Evolutionary conservation across 2,888 invertebrate species (phyloP), one percentile per base, ranked within the genome.

Genomic region (Caenorhabditis drosophilae): DNA sequence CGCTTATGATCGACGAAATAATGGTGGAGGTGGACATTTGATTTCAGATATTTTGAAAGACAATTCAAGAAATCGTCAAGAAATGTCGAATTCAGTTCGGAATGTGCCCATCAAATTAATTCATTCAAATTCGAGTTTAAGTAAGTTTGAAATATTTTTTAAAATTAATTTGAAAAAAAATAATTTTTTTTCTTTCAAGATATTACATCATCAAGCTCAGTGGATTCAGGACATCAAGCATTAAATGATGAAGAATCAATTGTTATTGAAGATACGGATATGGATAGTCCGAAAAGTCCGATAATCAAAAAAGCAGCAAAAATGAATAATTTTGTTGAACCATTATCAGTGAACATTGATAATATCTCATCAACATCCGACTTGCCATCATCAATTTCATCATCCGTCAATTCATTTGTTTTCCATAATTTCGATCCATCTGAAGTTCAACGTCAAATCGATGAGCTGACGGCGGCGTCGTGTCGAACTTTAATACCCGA

Each of bases 201-300:
- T 35, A 41, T 50, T 15, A 57, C 60, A 12, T 60, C 60, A 11
- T 56, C 50, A 23, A 57, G 60, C 25, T 67, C 67, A 15, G 45
- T 47, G 12, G 67, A 67, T 41, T 60, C 59, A 36, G 59, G 66
- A 27, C 60, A 55, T 53, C 59, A 66, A 38, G 42, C 41, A 1
- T 48, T 44, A 18, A 55, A 61, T 16, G 67, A 67, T 41, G 46
- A 55, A 11, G 62, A 67, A 45, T 51, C 47, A 23, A 57, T 63
- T 35, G 40, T 63, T n/a, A 53, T 63, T 12, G 60, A 63, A 46
- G 67, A 67, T 51, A 51, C 58, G 16, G 59, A 55, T 44, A 69
- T 69, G 69, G 72, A 72, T 23, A 69, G 67, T 58, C 72, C 69
- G 16, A 69, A 69, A 20, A 67, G 63, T 55, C 72, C 72, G 11